phyloP scores from a whole-genome alignment of 2,888 invertebrate species.

The Microctonus aethiopoides region DNA sequence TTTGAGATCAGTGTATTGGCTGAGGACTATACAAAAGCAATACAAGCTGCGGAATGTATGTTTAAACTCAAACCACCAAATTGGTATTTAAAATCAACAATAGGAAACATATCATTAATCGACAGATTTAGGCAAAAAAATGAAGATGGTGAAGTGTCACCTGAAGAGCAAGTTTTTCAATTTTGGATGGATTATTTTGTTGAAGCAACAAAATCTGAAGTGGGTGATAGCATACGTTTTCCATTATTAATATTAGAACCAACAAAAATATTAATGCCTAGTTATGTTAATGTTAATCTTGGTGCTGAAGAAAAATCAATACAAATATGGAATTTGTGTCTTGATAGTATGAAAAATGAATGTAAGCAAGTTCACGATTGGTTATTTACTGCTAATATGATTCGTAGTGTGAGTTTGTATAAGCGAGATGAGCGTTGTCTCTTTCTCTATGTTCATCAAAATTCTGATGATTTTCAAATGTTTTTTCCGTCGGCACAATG shows the following conservation, averaged over 20 bases:
- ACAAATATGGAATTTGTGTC: constrained; percentile 87
- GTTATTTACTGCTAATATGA: constrained; percentile 91
- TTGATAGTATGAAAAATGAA: constrained; percentile 79
- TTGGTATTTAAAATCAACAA: constrained; percentile 97
- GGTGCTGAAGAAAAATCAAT: constrained; percentile 93
- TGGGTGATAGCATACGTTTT: constrained; percentile 87
- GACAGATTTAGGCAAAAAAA: constrained; percentile 87
- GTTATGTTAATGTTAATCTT: constrained; percentile 94
- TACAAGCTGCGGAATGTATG: constrained; percentile 96
- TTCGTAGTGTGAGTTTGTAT: constrained; percentile 91
- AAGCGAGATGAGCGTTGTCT: constrained; percentile 96
- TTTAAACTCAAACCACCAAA: constrained; percentile 90
- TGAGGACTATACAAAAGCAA: constrained; percentile 96
- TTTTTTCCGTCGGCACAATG: constrained; percentile 92
- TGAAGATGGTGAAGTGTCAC: constrained; percentile 77
- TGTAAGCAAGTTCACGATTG: constrained; percentile 93
- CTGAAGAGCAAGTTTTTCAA: constrained; percentile 90
- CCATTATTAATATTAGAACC: constrained; percentile 92
- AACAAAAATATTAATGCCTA: constrained; percentile 92
- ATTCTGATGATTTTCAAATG: constrained; percentile 99
- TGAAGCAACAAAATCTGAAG: constrained; percentile 87
- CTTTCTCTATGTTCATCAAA: constrained; percentile 97
- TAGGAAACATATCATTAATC: constrained; percentile 94
- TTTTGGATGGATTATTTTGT: constrained; percentile 99
- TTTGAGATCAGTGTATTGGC: constrained; percentile 98